Percentiles rank a stretch among this genome's conserved stretches.
phyloP scores from a whole-genome alignment of 1,140 invertebrate species.

The Samia ricini region DNA sequence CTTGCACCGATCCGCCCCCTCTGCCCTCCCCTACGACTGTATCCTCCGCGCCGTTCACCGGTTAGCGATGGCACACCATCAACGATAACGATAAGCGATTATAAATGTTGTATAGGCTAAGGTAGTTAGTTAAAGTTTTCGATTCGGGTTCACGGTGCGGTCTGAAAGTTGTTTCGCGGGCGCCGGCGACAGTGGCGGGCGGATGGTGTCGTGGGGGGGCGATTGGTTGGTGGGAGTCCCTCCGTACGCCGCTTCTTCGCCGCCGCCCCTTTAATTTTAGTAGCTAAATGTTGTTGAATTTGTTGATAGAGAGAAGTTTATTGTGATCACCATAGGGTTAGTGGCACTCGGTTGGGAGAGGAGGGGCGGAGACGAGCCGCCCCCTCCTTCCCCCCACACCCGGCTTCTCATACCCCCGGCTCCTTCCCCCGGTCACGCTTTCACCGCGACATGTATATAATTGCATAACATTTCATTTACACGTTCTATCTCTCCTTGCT shows the following conservation, averaged over 20 bases:
- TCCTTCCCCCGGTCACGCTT: constrained; percentile 34
- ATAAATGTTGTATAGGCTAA: too few species aligned
- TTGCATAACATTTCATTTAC: constrained; percentile 72
- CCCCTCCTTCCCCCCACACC: too few species aligned
- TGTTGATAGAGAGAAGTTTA: constrained; percentile 73
- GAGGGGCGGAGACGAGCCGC: too few species aligned
- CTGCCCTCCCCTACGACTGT: too few species aligned
- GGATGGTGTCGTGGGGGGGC: too few species aligned
- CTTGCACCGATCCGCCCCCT: too few species aligned
- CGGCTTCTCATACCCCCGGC: constrained; percentile 51
- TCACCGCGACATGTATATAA: constrained; percentile 65
- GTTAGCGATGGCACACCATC: too few species aligned
- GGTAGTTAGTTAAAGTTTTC: too few species aligned
- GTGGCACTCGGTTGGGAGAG: constrained; percentile 51
- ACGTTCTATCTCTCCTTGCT: constrained; percentile 64
- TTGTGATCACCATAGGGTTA: constrained; percentile 61
- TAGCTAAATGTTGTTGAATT: constrained; percentile 76
- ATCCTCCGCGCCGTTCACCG: too few species aligned
- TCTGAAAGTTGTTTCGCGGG: too few species aligned
- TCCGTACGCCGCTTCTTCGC: constrained; percentile 14
- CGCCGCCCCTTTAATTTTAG: constrained; percentile 61
- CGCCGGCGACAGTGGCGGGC: constrained; percentile 28
- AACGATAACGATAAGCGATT: too few species aligned
- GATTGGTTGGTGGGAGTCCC: constrained; percentile 2
- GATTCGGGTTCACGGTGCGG: not conserved